Conservation (phyloP, 2,113 vertebrate species). For the Aegotheles bennettii region DNA sequence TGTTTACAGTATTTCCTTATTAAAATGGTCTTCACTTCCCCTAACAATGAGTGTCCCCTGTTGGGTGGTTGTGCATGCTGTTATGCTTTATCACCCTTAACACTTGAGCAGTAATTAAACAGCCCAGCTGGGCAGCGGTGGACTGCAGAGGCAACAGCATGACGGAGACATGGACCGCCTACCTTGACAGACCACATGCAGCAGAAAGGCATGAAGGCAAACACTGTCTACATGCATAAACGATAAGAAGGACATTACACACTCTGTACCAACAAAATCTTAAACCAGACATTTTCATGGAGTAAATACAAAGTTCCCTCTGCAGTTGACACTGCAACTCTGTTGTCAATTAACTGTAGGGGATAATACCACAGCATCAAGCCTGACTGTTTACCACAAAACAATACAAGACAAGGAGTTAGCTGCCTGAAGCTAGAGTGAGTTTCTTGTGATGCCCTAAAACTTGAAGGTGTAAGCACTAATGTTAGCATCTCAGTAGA, state of each 20-base stretch:
- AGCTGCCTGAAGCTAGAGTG: background rate
- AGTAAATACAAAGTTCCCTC: background rate
- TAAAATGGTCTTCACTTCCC: conserved; percentile 3
- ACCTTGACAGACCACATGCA: background rate
- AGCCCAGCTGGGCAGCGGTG: background rate
- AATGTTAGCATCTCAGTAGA: background rate
- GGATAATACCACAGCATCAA: background rate
- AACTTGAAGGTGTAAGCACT: background rate
- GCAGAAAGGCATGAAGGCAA: background rate
- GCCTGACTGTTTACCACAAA: background rate
- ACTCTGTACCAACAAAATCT: background rate
- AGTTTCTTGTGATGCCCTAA: background rate
- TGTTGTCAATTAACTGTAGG: background rate
- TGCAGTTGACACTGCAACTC: background rate
- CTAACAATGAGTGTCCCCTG: background rate
- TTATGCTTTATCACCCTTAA: background rate
- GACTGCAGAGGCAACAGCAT: background rate
- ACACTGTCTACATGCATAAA: rapidly evolving
- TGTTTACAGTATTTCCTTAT: conserved; percentile 18
- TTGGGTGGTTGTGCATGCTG: rapidly evolving
- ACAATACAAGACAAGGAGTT: background rate
- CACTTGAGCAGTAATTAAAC: background rate
- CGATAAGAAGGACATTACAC: background rate
- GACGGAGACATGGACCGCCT: rapidly evolving
- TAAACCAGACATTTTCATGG: background rate